Evolutionary conservation across 1,140 invertebrate species (phyloP), one percentile per base, ranked within the genome.

Genomic region (Calliphora vicina): DNA sequence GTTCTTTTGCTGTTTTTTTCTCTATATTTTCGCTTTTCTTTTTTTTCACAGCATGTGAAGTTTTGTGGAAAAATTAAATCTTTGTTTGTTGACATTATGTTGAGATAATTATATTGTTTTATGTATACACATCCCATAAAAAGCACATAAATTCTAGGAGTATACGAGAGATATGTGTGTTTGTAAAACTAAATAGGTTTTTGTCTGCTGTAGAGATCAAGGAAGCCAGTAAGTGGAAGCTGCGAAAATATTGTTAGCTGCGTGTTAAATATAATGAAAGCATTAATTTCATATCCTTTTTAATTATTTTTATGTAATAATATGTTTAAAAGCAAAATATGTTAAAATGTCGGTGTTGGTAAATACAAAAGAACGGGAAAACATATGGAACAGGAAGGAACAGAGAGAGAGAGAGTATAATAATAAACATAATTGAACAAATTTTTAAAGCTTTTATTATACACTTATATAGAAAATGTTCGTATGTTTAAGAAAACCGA

Each of bases 251-350:
- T 67, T 67, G 2, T 74, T 74, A 74, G 35, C 35, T 25, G 23
- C n/a, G 42, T 78, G 74, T 78, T 78, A 78, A 78, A 78, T 78
- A 78, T 78, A 78, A 78, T 78, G 42, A 78, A 78, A 78, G 74
- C 74, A 78, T 78, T 78, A 78, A 78, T 78, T 78, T 78, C 74
- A 45, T 78, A 45, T 78, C 74, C 74, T 78, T 78, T 78, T 78
- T 78, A 78, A 78, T 78, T 78, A 78, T 43, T 78, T 78, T 78
- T 78, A 78, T 78, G 74, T 45, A 43, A 43, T 78, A 78, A 78
- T 78, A 78, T 78, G 72, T 74, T 74, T 74, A 43, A 67, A 17
- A 57, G 0, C n/a, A 67, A 67, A 67, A 67, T 23, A 67, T 5
- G 35, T 35, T 35, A 35, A 35, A 35, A 35, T 35, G 29, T 35